phyloP scores from a whole-genome alignment of 2,888 invertebrate genomes.

The Mechanitis messenoides region DNA sequence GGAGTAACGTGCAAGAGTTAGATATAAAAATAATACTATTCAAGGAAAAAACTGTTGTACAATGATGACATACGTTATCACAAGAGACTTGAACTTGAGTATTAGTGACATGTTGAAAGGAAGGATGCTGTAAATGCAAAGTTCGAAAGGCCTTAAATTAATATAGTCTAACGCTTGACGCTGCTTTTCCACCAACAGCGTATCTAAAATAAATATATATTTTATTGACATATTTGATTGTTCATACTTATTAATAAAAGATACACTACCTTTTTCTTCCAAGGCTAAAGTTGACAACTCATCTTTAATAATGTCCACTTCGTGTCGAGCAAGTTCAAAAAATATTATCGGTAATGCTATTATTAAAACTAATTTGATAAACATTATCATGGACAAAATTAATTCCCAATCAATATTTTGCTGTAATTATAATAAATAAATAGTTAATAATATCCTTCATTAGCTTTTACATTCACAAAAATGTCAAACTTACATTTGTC shows the following conservation, averaged over 20 bases:
- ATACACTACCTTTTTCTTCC: background rate
- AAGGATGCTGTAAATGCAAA: background rate
- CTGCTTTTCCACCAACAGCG: background rate
- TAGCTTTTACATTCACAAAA: too few relatives aligned
- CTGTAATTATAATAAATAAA: too few relatives aligned
- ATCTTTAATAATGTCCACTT: background rate
- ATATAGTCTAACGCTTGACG: background rate
- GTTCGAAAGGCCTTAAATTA: background rate
- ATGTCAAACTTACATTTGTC: too few relatives aligned
- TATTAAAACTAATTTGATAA: too few relatives aligned
- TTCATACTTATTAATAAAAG: background rate
- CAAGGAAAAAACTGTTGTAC: background rate
- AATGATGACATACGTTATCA: background rate
- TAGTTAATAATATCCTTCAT: too few relatives aligned
- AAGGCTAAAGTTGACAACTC: background rate
- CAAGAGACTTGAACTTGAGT: background rate
- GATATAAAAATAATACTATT: too few relatives aligned
- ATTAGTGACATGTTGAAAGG: conserved; percentile 1
- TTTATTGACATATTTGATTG: too few relatives aligned
- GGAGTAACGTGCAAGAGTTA: too few relatives aligned
- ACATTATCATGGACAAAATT: too few relatives aligned
- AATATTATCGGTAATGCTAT: too few relatives aligned
- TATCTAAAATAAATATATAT: background rate
- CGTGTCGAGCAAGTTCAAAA: background rate
- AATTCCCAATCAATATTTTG: too few relatives aligned